These are phyloP conservation scores for Plusia festucae DNA, from an alignment of 2,888 invertebrate genomes.

Conservation along the genomic window DNA sequence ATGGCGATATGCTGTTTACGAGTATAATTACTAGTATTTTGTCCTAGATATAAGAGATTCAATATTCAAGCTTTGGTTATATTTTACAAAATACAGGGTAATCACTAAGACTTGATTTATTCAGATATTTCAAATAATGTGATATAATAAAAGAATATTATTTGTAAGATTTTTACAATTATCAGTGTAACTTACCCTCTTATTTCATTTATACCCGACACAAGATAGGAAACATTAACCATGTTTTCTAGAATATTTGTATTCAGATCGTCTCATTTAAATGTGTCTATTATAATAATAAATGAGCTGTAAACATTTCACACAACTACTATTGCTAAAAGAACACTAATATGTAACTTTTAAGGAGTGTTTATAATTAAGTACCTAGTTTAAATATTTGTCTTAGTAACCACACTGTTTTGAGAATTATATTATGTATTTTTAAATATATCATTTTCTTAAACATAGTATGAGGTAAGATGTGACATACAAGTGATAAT, in stretches of 20 bases:
- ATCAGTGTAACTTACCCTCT: background rate
- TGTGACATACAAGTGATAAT: slow-evolving; percentile 27
- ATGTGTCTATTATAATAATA: background rate
- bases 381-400: slow-evolving; percentile 8
- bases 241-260: background rate
- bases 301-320: background rate
- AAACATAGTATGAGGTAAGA: slow-evolving; percentile 52
- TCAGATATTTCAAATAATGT: background rate
- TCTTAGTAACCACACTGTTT: slow-evolving; percentile 47
- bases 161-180: background rate
- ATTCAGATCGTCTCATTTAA: background rate
- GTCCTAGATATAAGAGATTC: slow-evolving; percentile 54
- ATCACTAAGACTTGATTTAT: slow-evolving; percentile 38
- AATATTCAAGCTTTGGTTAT: slow-evolving; percentile 63
- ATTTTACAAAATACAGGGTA: slow-evolving; percentile 45
- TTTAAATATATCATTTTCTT: slow-evolving; percentile 37
- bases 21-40: slow-evolving; percentile 60
- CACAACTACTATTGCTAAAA: background rate
- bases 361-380: background rate
- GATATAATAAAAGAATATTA: too few species aligned
- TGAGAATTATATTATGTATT: slow-evolving; percentile 38
- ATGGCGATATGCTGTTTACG: slow-evolving; percentile 72
- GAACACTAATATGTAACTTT: background rate
- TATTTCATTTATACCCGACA: background rate
- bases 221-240: too few species aligned